Conservation (phyloP, 1,140 invertebrate species). For the Geopemphigus sp. region DNA sequence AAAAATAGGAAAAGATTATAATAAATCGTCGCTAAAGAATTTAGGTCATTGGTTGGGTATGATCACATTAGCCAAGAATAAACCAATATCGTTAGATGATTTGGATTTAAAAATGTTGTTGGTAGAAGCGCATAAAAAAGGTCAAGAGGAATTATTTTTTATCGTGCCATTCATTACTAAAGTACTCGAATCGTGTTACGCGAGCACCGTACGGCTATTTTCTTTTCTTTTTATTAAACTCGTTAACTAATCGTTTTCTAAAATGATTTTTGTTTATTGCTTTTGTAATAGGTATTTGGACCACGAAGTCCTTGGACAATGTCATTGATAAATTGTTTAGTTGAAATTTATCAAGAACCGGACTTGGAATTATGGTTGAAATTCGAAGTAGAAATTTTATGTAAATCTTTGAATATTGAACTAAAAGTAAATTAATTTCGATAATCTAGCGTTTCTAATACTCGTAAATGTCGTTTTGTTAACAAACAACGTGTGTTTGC, state of each 20-base stretch:
- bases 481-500: no score
- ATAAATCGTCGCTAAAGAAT: conserved; percentile 94
- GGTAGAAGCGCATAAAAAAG: conserved; percentile 96
- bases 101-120: conserved; percentile 91
- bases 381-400: conserved; percentile 99
- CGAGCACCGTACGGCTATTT: conserved; percentile 68
- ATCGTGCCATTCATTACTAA: conserved; percentile 99
- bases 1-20: conserved; percentile 95
- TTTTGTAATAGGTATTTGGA: conserved; percentile 72
- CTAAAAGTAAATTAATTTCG: no score
- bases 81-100: conserved; percentile 87
- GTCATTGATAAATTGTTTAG: conserved; percentile 94
- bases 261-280: not conserved
- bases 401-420: conserved; percentile 90
- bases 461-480: no score
- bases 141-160: conserved; percentile 93
- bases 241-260: not conserved
- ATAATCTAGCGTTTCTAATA: no score
- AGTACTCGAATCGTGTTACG: conserved; percentile 94
- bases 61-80: conserved; percentile 90
- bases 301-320: conserved; percentile 98
- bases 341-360: conserved; percentile 93
- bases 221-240: not conserved
- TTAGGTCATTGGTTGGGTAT: conserved; percentile 98
- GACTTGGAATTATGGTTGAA: conserved; percentile 93